Evolutionary conservation across 2,113 vertebrate genomes (phyloP).

Genomic region (Kryptolebias marmoratus): DNA sequence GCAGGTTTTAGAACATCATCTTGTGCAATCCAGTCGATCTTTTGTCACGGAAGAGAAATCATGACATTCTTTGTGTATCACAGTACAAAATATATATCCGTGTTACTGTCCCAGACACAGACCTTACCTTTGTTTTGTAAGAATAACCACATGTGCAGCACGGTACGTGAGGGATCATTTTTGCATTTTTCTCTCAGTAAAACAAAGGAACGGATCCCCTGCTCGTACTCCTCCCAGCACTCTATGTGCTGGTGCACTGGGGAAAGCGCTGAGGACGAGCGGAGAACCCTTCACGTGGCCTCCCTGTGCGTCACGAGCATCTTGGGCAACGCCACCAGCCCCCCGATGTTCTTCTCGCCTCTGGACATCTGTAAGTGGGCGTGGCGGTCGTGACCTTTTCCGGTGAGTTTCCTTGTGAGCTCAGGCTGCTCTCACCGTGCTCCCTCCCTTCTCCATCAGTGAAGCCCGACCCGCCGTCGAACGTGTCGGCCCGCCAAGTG

Average conservation of each 20-base stretch:
- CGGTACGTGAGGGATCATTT: background rate
- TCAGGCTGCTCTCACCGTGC: background rate
- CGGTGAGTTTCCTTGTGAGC: background rate
- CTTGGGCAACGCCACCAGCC: conserved; percentile 65
- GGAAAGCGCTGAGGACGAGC: conserved; percentile 55
- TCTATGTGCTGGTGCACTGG: conserved; percentile 78
- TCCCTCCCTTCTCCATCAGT: conserved; percentile 55
- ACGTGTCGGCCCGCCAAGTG: conserved; percentile 41
- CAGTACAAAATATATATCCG: too few species aligned
- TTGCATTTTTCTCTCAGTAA: conserved; percentile 5
- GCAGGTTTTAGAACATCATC: too few species aligned
- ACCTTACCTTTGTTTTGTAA: too few species aligned
- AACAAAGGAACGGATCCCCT: background rate
- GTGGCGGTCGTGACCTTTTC: background rate
- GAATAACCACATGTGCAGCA: too few species aligned
- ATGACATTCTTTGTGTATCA: too few species aligned
- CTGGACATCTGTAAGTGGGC: conserved; percentile 66
- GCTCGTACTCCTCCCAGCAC: conserved; percentile 62
- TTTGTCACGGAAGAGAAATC: too few species aligned
- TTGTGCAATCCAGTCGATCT: too few species aligned
- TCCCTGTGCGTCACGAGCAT: conserved; percentile 74
- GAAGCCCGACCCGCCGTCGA: conserved; percentile 76
- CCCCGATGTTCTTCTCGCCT: conserved; percentile 39
- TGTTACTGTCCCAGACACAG: too few species aligned
- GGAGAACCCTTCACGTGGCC: conserved; percentile 28